Base-by-base conservation (phyloP, 2,797 vertebrate species). In the Pseudopleuronectes americanus region DNA sequence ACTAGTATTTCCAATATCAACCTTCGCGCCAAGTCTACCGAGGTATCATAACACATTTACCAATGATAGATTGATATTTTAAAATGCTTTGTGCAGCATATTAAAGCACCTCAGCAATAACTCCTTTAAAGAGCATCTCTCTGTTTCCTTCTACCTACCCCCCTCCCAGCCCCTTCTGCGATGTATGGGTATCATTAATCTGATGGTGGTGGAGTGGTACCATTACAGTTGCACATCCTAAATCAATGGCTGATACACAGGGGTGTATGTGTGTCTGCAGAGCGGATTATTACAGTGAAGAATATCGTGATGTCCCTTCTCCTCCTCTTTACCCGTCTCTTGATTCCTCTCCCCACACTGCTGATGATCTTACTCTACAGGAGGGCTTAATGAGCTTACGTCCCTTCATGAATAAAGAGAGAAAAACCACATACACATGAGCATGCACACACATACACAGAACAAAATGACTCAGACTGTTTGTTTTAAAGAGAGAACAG, bases 171-270 rank as follows among this genome's bases (percentile, higher is more conserved):
- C 83, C 65, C 68, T 81, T 71, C 77, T 87, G 81, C 74, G 8
- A 81, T 68, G 73, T 84, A 70, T 81, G 79, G 81, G 74, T 84
- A 74, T 88, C 88, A 90, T 92, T 89, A 86, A 90, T 91, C 83
- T 90, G 88, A 90, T 87, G 66, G 63, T 54, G 77, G 68, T 90
- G 83, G 89, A 90, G 87, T 89, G 84, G 77, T 88, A 85, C 87
- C 83, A 90, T 91, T 90, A 92, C 71, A 89, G 80, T 72, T 26
- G 43, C 81, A 84, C 77, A 85, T 79, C 74, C 80, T 88, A 81
- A 91, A 90, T 92, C 90, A 89, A 85, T 89, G 85, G 75, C 73
- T 80, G 84, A 76, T 83, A 74, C 69, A 68, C 28, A 38, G 58
- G 56, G 21, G 70, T 70, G 79, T 66, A 17, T 76, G 75, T 71